Conservation (phyloP, 2,797 vertebrate species). For the Cryptoblepharus egeriae region DNA sequence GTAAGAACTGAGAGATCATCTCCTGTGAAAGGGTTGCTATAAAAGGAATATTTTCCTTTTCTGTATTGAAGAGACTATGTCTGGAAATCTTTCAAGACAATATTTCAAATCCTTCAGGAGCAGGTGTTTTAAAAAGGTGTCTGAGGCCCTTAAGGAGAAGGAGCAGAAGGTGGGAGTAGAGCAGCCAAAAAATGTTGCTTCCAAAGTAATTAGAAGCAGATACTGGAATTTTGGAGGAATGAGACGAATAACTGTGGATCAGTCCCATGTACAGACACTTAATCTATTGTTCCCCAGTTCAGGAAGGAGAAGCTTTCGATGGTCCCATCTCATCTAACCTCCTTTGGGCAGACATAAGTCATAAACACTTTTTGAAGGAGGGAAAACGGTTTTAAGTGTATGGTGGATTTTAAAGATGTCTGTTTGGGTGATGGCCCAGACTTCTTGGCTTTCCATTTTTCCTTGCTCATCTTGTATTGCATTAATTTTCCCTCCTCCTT, state of each 20-base stretch:
- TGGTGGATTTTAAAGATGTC: conserved; percentile 68
- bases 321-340: conserved; percentile 51
- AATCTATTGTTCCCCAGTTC: conserved; percentile 28
- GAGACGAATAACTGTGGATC: conserved; percentile 34
- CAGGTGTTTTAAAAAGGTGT: conserved; percentile 62
- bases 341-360: conserved; percentile 67
- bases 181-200: conserved; percentile 52
- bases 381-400: conserved; percentile 16
- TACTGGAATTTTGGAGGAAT: conserved; percentile 28
- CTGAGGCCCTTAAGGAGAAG: conserved; percentile 54
- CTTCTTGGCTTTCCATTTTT: conserved; percentile 59
- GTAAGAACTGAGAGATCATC: background rate
- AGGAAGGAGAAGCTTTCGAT: conserved; percentile 53
- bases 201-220: conserved; percentile 68
- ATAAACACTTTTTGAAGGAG: conserved; percentile 68
- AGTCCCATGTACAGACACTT: conserved; percentile 49
- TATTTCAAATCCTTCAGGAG: conserved; percentile 53
- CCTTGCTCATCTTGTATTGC: conserved; percentile 53
- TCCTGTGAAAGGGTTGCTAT: conserved; percentile 1
- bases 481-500: conserved; percentile 51
- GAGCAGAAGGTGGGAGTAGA: conserved; percentile 33
- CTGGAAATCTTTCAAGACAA: conserved; percentile 30
- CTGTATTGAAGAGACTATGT: conserved; percentile 35
- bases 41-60: conserved; percentile 5
- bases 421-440: conserved; percentile 65